phyloP scores from a whole-genome alignment of 2,797 vertebrate genomes.

The Dendrocincla fuliginosa region DNA sequence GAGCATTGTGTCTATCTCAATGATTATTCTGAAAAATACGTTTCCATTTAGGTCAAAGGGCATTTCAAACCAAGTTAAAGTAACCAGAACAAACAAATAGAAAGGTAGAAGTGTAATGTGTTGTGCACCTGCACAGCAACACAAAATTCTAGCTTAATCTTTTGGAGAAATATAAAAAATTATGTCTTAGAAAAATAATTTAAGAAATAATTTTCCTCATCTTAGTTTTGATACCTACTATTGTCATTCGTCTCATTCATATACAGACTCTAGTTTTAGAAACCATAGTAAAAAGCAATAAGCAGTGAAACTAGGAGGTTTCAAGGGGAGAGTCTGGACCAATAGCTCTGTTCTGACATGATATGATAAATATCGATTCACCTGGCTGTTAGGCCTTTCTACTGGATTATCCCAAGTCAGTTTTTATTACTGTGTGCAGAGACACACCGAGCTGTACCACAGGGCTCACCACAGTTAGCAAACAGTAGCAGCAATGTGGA shows the following conservation, averaged over 20 bases:
- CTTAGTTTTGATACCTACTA: not conserved
- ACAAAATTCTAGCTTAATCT: not conserved
- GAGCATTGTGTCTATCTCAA: not conserved
- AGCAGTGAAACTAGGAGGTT: not conserved
- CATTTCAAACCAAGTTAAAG: not conserved
- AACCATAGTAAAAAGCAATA: not conserved
- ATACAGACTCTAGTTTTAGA: not conserved
- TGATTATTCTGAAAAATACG: not conserved
- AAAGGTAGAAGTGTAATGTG: not conserved
- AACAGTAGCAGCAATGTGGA: not conserved
- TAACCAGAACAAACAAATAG: not conserved
- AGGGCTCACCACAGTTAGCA: not conserved
- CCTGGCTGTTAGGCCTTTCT: not conserved
- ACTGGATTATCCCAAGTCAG: not conserved
- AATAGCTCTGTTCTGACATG: not conserved
- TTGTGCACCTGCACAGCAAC: not conserved
- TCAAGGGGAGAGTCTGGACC: not conserved
- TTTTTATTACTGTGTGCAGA: not conserved
- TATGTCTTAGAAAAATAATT: not conserved
- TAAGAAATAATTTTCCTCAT: accelerated
- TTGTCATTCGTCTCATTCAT: not conserved
- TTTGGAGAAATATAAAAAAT: not conserved
- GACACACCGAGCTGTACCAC: not conserved
- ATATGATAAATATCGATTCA: not conserved
- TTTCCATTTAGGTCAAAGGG: not conserved